A percentile compares a stretch with the other conserved stretches of the same genome.
These are phyloP conservation scores for Drosophila algonquin DNA, from an alignment of 2,888 invertebrate genomes.

Conservation along the genomic window DNA sequence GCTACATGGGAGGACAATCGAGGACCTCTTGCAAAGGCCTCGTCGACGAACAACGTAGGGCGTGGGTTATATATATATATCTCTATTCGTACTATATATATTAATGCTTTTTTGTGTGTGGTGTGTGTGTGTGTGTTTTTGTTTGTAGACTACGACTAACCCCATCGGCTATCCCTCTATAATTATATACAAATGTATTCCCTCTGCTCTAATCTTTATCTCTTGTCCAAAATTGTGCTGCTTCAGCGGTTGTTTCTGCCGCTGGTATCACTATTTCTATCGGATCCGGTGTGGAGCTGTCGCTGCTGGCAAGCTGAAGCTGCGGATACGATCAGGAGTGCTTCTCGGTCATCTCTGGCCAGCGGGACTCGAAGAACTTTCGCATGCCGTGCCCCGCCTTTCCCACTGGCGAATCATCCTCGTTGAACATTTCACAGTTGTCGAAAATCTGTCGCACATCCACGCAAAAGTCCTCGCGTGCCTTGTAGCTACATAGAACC, in stretches of 20 bases:
- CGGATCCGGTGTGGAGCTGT: conserved; percentile 33
- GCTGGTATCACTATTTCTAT: conserved; percentile 28
- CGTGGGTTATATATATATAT: conserved; percentile 28
- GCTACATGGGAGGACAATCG: conserved; percentile 9
- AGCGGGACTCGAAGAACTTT: conserved; percentile 95
- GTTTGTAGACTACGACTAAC: conserved; percentile 49
- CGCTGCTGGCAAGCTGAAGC: conserved; percentile 11
- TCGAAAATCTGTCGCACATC: conserved; percentile 97
- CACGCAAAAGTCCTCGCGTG: conserved; percentile 94
- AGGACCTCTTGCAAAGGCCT: conserved; percentile 19
- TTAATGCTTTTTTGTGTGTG: conserved; percentile 21
- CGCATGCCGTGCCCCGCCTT: conserved; percentile 97
- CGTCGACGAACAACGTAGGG: conserved; percentile 39
- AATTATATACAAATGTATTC: conserved; percentile 55
- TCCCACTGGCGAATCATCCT: conserved; percentile 98
- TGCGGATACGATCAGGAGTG: conserved; percentile 82
- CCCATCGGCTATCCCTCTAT: conserved; percentile 18
- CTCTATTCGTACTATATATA: conserved; percentile 25
- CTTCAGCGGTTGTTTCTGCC: conserved; percentile 21
- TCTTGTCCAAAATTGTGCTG: conserved; percentile 68
- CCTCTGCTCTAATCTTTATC: conserved; percentile 17
- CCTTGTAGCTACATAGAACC: conserved; percentile 91
- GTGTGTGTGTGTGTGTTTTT: conserved; percentile 40
- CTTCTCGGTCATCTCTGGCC: conserved; percentile 88
- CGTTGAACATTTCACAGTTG: conserved; percentile 99